Percentiles rank a stretch among this genome's conserved stretches.
Evolutionary conservation across 2,113 vertebrate genomes (phyloP).

Genomic region (Ardeotis arabs): DNA sequence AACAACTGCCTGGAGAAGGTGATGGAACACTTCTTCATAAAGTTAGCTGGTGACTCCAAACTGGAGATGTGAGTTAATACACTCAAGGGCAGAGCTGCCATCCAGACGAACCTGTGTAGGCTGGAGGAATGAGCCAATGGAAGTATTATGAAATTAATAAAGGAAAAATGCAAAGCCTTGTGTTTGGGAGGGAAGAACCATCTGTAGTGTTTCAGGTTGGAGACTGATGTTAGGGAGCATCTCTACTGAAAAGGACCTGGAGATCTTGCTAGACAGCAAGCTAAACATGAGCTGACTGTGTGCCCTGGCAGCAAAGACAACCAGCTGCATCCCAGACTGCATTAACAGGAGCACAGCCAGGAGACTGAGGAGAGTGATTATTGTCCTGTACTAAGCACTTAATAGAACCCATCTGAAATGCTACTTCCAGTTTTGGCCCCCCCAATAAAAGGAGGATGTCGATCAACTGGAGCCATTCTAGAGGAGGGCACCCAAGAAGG

Average conservation of each 20-base stretch:
- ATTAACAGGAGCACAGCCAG: not conserved
- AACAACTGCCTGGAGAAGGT: not conserved
- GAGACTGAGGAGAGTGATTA: not conserved
- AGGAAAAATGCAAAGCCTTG: not conserved
- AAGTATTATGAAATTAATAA: not conserved
- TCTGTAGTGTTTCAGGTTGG: not conserved
- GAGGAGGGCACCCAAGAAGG: not conserved
- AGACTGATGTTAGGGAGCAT: not conserved
- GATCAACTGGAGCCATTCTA: not conserved
- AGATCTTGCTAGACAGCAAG: not conserved
- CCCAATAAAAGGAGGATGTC: not conserved
- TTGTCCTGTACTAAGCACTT: not conserved
- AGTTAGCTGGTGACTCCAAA: not conserved
- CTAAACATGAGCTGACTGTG: not conserved
- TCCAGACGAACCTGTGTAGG: not conserved
- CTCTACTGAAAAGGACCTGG: not conserved
- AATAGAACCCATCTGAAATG: not conserved
- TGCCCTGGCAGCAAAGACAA: not conserved
- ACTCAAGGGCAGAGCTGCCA: not conserved
- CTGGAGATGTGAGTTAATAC: rapidly evolving
- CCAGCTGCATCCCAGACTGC: not conserved
- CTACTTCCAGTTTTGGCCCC: not conserved
- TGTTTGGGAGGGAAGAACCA: not conserved
- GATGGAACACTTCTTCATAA: not conserved
- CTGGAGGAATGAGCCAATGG: not conserved